Base-by-base conservation (phyloP, 2,888 invertebrate genomes). In the Pachliopta kotzebuea region DNA sequence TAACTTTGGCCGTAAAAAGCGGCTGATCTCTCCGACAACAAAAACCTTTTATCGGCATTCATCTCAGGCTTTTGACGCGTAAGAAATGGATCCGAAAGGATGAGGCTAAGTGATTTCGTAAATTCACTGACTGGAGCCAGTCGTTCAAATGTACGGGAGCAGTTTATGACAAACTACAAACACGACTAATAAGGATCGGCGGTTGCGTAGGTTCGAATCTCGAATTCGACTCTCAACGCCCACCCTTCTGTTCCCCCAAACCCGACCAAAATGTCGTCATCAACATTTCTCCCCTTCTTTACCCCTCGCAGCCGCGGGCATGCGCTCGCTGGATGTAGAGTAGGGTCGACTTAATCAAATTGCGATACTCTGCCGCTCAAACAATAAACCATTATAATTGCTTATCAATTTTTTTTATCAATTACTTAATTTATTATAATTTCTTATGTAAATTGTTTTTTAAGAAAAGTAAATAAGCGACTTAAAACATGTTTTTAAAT, bases 261-360 rank as follows among this genome's bases (percentile, higher is more conserved):
- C 79, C 75, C 79, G 76, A 83, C 79, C 78, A 77, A 81, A 86
- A 83, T 85, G 85, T 86, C 85, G 86, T 87, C 87, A 86, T 84
- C 83, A 84, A 84, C 80, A 80, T 81, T 76, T 78, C 74, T 77
- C 74, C 70, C 70, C 62, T 56, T 68, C 63, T 73, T 68, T 70
- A 68, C 69, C 73, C 71, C 74, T 72, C 70, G 69, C 69, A 71
- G 69, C 69, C 70, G 67, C 71, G 81, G 74, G 78, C 86, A 85
- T 86, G 83, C 85, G 86, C 85, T 73, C 76, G 66, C 72, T 76
- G 74, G 78, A 78, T 78, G 73, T 77, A 76, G 77, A 76, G 77
- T 67, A 76, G 77, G 76, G 77, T 66, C 67, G 60, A 67, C 70
- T 70, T 82, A 85, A 84, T 84, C 81, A 82, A 83, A 81, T 82